A percentile compares a stretch with the other conserved stretches of the same genome.
These are phyloP conservation scores for Pipistrellus pygmaeus DNA, from an alignment of 2,797 vertebrate genomes.

Conservation along the genomic window DNA sequence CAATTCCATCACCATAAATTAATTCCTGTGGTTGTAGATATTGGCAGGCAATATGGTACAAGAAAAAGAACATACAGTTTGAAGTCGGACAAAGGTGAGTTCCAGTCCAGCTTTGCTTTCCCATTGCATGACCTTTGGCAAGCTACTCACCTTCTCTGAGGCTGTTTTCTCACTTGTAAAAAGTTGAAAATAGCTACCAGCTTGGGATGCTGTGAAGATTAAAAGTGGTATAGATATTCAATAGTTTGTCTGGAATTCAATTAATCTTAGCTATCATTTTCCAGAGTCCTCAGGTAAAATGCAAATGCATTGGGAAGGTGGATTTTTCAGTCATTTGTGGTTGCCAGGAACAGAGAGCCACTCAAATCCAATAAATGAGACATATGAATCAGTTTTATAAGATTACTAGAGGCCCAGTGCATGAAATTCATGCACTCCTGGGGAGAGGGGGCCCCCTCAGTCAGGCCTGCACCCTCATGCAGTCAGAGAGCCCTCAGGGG, in stretches of 20 bases:
- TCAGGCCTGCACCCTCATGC: too few species aligned
- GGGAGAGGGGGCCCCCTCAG: too few species aligned
- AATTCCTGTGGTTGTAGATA: background rate
- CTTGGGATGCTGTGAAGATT: background rate
- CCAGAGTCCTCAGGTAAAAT: conserved; percentile 35
- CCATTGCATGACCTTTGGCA: background rate
- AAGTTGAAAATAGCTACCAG: background rate
- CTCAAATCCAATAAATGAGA: conserved; percentile 8
- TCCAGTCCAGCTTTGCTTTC: background rate
- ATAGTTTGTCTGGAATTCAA: background rate
- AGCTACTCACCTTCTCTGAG: background rate
- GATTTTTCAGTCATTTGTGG: background rate
- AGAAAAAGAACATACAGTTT: background rate
- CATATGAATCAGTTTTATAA: background rate
- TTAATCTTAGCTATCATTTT: conserved; percentile 28
- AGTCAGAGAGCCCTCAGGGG: too few species aligned
- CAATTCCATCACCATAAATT: background rate
- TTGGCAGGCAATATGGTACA: background rate
- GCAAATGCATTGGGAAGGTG: background rate
- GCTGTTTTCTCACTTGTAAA: conserved; percentile 30
- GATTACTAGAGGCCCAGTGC: background rate
- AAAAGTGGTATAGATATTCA: background rate
- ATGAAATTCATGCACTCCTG: too few species aligned
- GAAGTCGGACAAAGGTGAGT: conserved; percentile 4
- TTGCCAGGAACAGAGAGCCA: background rate